Evolutionary conservation across 23 tunicate species (phyloP).

Genomic region (Trididemnum clinides): DNA sequence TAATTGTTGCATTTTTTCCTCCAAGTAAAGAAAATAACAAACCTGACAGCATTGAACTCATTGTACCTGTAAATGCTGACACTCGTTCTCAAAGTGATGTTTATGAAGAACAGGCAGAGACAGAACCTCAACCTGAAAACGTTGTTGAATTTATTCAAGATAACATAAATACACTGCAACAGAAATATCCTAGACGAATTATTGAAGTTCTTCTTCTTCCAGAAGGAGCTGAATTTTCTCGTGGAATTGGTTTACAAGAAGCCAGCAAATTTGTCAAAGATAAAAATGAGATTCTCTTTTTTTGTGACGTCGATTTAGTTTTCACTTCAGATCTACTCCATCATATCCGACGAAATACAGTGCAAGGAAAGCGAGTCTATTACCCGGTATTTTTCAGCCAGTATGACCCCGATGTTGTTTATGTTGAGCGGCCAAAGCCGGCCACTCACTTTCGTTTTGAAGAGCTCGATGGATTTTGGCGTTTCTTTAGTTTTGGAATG

Average conservation of each 20-base stretch:
- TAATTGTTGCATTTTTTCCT: conserved; percentile 57
- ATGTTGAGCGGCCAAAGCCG: background rate
- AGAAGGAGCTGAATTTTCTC: conserved; percentile 47
- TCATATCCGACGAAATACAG: conserved; percentile 55
- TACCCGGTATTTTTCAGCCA: conserved; percentile 81
- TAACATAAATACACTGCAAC: background rate
- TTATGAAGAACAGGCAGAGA: background rate
- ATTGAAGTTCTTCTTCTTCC: background rate
- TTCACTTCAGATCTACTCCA: conserved; percentile 43
- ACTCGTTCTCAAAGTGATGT: conserved; percentile 24
- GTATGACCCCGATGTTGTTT: conserved; percentile 50
- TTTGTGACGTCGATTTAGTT: conserved; percentile 74
- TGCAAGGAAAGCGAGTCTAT: conserved; percentile 57
- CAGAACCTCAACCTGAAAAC: background rate
- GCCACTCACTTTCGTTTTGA: background rate
- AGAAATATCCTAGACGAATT: background rate
- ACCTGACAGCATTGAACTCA: conserved; percentile 46
- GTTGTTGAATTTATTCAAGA: background rate
- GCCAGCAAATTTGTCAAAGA: conserved; percentile 12
- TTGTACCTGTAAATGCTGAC: conserved; percentile 18
- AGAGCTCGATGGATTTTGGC: conserved; percentile 55
- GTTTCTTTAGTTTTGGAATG: conserved; percentile 85
- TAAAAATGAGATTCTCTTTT: conserved; percentile 50
- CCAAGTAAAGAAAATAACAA: no score
- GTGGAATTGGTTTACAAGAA: conserved; percentile 61